Base-by-base conservation (phyloP, 1,140 invertebrate species). In the Asobara japonica region DNA sequence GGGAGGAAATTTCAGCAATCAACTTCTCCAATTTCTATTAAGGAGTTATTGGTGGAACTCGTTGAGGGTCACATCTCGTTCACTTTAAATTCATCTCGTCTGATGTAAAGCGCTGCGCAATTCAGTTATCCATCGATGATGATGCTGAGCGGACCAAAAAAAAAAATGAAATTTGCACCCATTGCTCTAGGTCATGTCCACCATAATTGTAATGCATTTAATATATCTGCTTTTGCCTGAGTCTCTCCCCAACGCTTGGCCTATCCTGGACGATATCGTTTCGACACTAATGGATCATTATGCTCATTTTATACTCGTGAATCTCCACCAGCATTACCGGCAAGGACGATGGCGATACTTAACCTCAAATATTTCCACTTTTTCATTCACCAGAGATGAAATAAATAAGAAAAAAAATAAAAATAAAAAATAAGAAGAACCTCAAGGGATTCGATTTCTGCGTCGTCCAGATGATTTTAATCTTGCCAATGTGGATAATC, bases 201-300 rank as follows among this genome's bases (percentile, higher is more conserved):
- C 51, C 22, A 10, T 56, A 56, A 56, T 3, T 56, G 22, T 56
- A 3, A 56, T 56, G 41, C 61, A 33, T 20, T 6, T 72, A 56
- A 56, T 56, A 56, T 27, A 25, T 38, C 45, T 4, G 36, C n/a
- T n/a, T n/a, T n/a, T n/a, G n/a, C n/a, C n/a, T n/a, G n/a, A n/a
- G 36, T 3, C 7, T 38, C 18, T 45, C 1, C n/a, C n/a, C 10
- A 13, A 18, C 38, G 8, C 27, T 77, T 77, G 69, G 31, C 56
- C 65, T 77, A 78, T 75, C 75, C 20, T 18, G 31, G 30, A 5
- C 45, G 66, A 31, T 70, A 79, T 77, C 77, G 31, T 74, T 38
- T 60, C 65, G 18, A 74, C 71, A 73, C 74, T 78, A 80, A 82
- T 81, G 79, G 77, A 75, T 83, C 78, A 82, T 83, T 83, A 82